A percentile compares a stretch with the other conserved stretches of the same genome.
These are phyloP conservation scores for Mesorhabditis sp. DNA, from an alignment of 2,888 invertebrate genomes.

Conservation along the genomic window DNA sequence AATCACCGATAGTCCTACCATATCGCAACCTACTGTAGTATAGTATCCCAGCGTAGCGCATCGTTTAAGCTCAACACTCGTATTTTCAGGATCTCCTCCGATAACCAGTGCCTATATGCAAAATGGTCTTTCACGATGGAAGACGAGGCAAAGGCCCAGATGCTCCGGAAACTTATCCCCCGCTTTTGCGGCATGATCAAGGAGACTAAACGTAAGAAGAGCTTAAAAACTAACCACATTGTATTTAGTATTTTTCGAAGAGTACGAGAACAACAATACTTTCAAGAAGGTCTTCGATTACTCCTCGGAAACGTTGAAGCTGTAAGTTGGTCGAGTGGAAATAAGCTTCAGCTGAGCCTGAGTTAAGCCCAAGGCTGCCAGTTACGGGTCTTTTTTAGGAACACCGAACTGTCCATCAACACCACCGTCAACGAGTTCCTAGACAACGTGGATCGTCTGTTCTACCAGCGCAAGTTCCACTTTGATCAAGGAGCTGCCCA, in stretches of 20 bases:
- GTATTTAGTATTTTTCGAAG: background rate
- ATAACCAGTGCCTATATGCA: background rate
- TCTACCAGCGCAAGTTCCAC: background rate
- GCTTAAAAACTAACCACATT: background rate
- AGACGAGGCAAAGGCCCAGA: background rate
- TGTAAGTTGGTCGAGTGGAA: background rate
- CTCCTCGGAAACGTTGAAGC: background rate
- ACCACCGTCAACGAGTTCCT: background rate
- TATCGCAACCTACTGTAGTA: too few species aligned
- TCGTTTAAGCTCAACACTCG: background rate
- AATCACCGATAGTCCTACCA: too few species aligned
- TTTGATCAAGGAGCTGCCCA: background rate
- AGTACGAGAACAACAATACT: background rate
- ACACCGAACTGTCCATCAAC: background rate
- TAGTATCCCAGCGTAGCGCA: too few species aligned
- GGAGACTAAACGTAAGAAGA: too few species aligned
- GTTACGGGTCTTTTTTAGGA: too few species aligned
- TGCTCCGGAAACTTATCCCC: background rate
- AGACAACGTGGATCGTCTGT: background rate
- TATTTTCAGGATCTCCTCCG: background rate
- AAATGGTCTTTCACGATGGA: background rate
- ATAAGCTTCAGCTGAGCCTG: background rate
- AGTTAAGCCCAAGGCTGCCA: too few species aligned
- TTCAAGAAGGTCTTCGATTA: background rate
- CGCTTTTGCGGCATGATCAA: background rate